Evolutionary conservation across 2,888 invertebrate species (phyloP).

Genomic region (Diplazon laetatorius): DNA sequence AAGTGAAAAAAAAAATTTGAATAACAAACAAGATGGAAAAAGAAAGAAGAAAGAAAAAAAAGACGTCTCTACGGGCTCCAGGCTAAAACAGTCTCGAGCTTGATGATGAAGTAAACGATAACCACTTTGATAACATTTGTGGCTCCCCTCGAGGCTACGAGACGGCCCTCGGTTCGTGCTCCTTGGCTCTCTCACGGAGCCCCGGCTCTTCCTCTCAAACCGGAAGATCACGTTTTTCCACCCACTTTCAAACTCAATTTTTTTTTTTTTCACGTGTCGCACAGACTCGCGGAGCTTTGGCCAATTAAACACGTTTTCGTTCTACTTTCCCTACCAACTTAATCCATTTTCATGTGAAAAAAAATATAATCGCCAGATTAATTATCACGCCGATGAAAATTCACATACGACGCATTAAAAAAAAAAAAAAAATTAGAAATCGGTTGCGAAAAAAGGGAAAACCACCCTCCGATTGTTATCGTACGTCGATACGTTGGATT

Average conservation of each 20-base stretch:
- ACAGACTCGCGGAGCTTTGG: constrained; percentile 35
- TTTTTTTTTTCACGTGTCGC: constrained; percentile 39
- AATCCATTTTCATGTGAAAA: background rate
- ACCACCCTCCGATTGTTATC: too few species aligned
- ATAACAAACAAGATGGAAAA: background rate
- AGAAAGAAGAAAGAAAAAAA: background rate
- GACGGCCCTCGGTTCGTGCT: background rate
- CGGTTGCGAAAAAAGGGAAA: too few species aligned
- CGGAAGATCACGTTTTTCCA: constrained; percentile 31
- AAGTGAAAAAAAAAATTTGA: too few species aligned
- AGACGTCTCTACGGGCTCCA: background rate
- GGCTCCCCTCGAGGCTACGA: background rate
- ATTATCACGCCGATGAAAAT: background rate
- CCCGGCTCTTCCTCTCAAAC: background rate
- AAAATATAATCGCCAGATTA: constrained; percentile 13
- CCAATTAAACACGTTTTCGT: constrained; percentile 33
- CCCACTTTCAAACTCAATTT: constrained; percentile 28
- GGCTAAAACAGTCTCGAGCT: background rate
- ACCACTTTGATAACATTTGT: constrained; percentile 11
- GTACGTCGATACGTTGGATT: too few species aligned
- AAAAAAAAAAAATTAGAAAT: too few species aligned
- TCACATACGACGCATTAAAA: too few species aligned
- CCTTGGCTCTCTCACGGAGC: background rate
- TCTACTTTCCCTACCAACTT: constrained; percentile 32
- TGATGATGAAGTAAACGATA: constrained; percentile 27